phyloP scores from a whole-genome alignment of 1,140 invertebrate species.

The Camponotus floridanus region DNA sequence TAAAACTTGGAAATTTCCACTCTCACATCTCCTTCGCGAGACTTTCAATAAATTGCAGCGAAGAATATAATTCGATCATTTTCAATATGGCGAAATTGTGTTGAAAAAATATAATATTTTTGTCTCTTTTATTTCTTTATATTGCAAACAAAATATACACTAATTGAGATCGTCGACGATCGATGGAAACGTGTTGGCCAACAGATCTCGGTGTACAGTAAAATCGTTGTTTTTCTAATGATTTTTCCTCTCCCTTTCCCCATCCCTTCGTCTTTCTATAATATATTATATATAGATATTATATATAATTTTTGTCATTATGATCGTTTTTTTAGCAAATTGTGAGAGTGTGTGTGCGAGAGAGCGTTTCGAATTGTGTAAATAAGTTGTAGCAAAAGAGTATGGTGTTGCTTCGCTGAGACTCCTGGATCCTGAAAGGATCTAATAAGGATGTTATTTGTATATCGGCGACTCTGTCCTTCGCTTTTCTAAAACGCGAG shows the following conservation, averaged over 20 bases:
- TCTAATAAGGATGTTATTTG: slow-evolving; percentile 26
- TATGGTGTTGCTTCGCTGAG: slow-evolving; percentile 44
- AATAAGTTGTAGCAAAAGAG: slow-evolving; percentile 62
- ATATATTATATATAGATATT: slow-evolving; percentile 38
- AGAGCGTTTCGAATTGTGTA: slow-evolving; percentile 71
- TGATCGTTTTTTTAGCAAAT: slow-evolving; percentile 67
- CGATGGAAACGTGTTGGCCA: slow-evolving; percentile 79
- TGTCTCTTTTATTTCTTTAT: slow-evolving; percentile 5
- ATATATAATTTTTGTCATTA: slow-evolving; percentile 35
- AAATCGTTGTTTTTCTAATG: slow-evolving; percentile 80
- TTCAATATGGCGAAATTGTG: neutral
- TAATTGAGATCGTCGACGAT: slow-evolving; percentile 57
- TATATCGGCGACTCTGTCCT: slow-evolving; percentile 5
- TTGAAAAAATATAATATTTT: neutral
- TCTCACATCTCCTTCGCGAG: neutral
- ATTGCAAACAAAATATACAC: neutral
- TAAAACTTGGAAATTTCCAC: neutral
- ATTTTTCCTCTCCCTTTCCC: slow-evolving; percentile 64
- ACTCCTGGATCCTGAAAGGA: neutral
- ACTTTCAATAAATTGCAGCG: neutral
- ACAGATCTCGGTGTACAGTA: slow-evolving; percentile 85
- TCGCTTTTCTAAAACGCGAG: slow-evolving; percentile 44
- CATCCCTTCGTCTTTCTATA: slow-evolving; percentile 60
- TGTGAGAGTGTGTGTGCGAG: slow-evolving; percentile 73
- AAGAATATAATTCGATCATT: neutral